Evolutionary conservation across 2,888 invertebrate genomes (phyloP).

Genomic region (Synergus gifuensis): DNA sequence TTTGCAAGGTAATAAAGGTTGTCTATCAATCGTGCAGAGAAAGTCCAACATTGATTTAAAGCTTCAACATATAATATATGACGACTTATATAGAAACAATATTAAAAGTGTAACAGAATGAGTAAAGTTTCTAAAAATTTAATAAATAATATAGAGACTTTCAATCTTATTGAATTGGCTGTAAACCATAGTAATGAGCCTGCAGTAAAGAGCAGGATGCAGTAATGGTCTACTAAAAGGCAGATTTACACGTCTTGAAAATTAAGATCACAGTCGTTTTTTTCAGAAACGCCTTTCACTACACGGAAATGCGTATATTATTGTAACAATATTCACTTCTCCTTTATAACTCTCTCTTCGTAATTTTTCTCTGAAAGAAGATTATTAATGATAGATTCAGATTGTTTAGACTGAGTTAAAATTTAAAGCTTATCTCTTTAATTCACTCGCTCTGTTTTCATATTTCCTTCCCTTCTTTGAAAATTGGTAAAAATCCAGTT

Average conservation of each 20-base stretch:
- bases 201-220: background rate
- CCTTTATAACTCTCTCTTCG: too few relatives aligned
- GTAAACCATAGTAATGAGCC: background rate
- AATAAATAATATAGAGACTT: background rate
- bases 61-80: background rate
- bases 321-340: too few relatives aligned
- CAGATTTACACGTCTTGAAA: background rate
- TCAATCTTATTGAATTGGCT: background rate
- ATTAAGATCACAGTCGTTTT: too few relatives aligned
- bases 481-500: constrained; percentile 1
- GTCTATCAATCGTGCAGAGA: background rate
- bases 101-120: background rate
- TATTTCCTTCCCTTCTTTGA: background rate
- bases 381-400: too few relatives aligned
- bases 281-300: too few relatives aligned
- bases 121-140: background rate
- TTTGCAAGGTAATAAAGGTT: background rate
- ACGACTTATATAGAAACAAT: background rate
- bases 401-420: too few relatives aligned
- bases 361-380: too few relatives aligned
- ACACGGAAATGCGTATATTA: too few relatives aligned
- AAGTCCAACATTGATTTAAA: background rate
- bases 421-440: too few relatives aligned
- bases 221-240: background rate
- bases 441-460: background rate